Evolutionary conservation across 1,140 invertebrate species (phyloP).

Genomic region (Drosophila willistoni): DNA sequence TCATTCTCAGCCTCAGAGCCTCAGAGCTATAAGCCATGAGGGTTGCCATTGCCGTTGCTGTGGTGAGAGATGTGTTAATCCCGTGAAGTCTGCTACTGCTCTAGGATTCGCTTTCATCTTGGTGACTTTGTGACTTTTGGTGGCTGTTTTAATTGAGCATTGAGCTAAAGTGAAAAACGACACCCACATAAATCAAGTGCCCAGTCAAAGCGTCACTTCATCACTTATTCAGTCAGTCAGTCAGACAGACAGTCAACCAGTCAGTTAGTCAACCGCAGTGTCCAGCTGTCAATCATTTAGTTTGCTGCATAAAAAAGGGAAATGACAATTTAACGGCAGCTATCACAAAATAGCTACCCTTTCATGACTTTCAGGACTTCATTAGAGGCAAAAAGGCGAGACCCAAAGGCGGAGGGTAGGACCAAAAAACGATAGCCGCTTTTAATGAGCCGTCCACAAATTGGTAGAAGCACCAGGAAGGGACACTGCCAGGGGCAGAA

Average conservation of each 20-base stretch:
- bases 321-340: constrained; percentile 66
- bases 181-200: constrained; percentile 65
- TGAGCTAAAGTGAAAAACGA: constrained; percentile 37
- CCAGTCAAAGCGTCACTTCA: background rate
- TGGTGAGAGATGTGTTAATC: constrained; percentile 63
- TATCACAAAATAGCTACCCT: constrained; percentile 47
- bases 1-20: background rate
- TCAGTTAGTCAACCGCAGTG: constrained; percentile 50
- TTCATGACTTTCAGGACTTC: constrained; percentile 37
- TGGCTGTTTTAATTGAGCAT: constrained; percentile 61
- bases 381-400: constrained; percentile 38
- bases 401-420: constrained; percentile 15
- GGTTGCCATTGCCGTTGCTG: constrained; percentile 28
- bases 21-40: constrained; percentile 36
- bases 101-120: constrained; percentile 18
- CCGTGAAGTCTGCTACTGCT: constrained; percentile 18
- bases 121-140: constrained; percentile 41
- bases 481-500: background rate
- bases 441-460: constrained; percentile 63
- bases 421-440: constrained; percentile 38
- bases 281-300: constrained; percentile 76
- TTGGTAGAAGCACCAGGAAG: constrained; percentile 11
- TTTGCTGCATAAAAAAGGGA: constrained; percentile 63
- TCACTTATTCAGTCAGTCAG: background rate
- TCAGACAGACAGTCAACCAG: constrained; percentile 37